phyloP scores from a whole-genome alignment of 2,888 invertebrate genomes.

The Parasteatoda lunata region DNA sequence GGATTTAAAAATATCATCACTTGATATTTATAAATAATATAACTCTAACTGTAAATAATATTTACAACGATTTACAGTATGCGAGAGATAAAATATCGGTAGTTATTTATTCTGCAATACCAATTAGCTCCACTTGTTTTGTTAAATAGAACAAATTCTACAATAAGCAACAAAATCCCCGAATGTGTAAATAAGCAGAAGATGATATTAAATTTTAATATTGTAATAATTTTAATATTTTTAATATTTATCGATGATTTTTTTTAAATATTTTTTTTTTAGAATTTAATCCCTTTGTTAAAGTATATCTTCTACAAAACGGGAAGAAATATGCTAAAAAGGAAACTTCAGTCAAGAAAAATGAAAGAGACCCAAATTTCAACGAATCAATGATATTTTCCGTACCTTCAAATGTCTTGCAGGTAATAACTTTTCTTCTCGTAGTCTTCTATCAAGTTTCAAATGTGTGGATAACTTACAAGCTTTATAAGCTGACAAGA shows the following conservation, averaged over 20 bases:
- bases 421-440: conserved; percentile 75
- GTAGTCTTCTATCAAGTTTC: too few relatives aligned
- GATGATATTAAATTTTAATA: background rate
- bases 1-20: too few relatives aligned
- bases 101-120: too few relatives aligned
- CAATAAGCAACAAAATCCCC: background rate
- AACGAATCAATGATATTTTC: conserved; percentile 90
- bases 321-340: conserved; percentile 88
- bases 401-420: conserved; percentile 82
- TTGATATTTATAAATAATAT: too few relatives aligned
- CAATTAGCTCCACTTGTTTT: too few relatives aligned
- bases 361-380: conserved; percentile 85
- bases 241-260: background rate
- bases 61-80: too few relatives aligned
- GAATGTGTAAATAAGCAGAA: too few relatives aligned
- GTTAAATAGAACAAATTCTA: too few relatives aligned
- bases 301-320: conserved; percentile 86
- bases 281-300: conserved; percentile 81
- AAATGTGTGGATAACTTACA: too few relatives aligned
- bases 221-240: background rate
- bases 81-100: too few relatives aligned
- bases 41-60: too few relatives aligned
- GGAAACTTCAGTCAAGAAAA: conserved; percentile 84
- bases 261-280: conserved; percentile 1
- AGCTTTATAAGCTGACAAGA: too few relatives aligned